phyloP scores from a whole-genome alignment of 2,888 invertebrate species.

The Beris morrisii region DNA sequence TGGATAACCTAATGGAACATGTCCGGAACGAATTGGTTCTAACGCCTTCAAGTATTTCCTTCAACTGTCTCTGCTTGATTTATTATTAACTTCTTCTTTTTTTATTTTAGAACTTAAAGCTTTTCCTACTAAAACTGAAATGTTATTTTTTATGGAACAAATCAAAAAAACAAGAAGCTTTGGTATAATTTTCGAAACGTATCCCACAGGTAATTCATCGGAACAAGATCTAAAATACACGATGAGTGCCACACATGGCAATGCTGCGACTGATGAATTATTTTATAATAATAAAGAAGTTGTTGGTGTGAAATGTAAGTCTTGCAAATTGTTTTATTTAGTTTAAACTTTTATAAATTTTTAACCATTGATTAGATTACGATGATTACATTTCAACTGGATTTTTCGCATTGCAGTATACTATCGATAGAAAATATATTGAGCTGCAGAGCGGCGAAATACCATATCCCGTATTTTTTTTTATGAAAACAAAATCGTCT shows the following conservation, averaged over 20 bases:
- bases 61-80: neutral
- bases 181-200: constrained; percentile 45
- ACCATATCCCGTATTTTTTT: constrained; percentile 38
- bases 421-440: constrained; percentile 63
- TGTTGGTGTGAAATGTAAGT: constrained; percentile 47
- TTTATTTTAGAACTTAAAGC: constrained; percentile 40
- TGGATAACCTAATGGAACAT: constrained; percentile 45
- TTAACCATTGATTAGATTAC: constrained; percentile 46
- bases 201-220: constrained; percentile 39
- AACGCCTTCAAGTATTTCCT: constrained; percentile 29
- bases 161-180: constrained; percentile 47
- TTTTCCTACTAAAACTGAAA: constrained; percentile 42
- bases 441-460: constrained; percentile 43
- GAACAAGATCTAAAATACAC: constrained; percentile 56
- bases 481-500: neutral
- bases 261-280: constrained; percentile 51
- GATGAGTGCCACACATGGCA: constrained; percentile 55
- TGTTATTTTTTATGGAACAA: constrained; percentile 46
- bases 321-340: neutral
- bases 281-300: constrained; percentile 50
- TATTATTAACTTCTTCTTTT: neutral
- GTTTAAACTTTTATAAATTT: neutral
- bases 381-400: constrained; percentile 56
- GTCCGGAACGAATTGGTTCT: constrained; percentile 46
- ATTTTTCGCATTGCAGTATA: constrained; percentile 63